Base-by-base conservation (phyloP, 2,797 vertebrate genomes). In the Lutjanus argentimaculatus region DNA sequence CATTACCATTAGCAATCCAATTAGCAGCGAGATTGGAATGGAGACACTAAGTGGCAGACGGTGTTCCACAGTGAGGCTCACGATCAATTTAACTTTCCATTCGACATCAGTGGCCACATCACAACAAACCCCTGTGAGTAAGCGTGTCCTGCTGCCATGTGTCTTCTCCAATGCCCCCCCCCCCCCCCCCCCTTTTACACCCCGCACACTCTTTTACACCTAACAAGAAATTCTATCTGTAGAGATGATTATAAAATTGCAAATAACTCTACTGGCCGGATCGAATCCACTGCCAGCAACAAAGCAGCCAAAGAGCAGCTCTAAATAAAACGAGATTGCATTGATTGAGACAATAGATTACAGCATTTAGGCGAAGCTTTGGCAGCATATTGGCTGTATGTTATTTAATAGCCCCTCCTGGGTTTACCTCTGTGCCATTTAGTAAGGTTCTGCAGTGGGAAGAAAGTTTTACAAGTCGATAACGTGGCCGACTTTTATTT, bases 51-150 rank as follows among this genome's bases (percentile, higher is more conserved):
- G 88, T 89, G 90, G 86, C 61, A 75, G 85, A 85, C 77, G 16
- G 78, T 75, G 82, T 80, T 86, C 78, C 79, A 84, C 81, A 75
- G 84, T n/a, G 80, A 72, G 79, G 85, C 89, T 79, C 84, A 56
- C 90, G 75, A 91, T 93, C 93, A 91, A 91, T 94, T 91, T 72
- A 88, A 85, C 86, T 92, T 93, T 94, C 91, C 88, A 87, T 91
- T 92, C 79, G 63, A 77, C 85, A 73, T 82, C 83, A 77, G 59
- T 77, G 79, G 69, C 79, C 66, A 68, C 85, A 82, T 88, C 86
- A 91, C 77, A 89, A 85, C 86, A 89, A 77, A 79, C 10, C 65
- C 67, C 52, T 19, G 53, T 4, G 43, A 73, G 57, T 21, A 30
- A 42, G 43, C 46, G 43, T 36, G 42, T 67, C 59, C 49, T 19